Base-by-base conservation (phyloP, 1,140 invertebrate species). In the Sycobia sp. region DNA sequence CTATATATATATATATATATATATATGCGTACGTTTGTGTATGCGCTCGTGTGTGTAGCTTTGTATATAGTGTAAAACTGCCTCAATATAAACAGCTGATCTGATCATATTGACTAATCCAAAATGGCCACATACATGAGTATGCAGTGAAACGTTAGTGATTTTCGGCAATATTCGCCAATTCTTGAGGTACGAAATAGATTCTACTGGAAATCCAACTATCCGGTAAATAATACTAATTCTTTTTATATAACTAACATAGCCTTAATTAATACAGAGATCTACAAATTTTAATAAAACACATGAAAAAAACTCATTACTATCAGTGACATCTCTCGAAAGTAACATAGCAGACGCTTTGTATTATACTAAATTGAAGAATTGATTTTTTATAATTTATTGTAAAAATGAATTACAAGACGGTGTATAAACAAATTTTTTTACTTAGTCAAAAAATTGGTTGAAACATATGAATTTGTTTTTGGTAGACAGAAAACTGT, bases 271-370 rank as follows among this genome's bases (percentile, higher is more conserved):
- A n/a, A n/a, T n/a, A n/a, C n/a, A n/a, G n/a, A n/a, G n/a, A n/a
- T n/a, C n/a, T n/a, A n/a, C n/a, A n/a, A 34, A 11, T 4, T 7
- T 11, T 9, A 34, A 16, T 13, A 22, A n/a, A 27, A 16, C 20
- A 3, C 2, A 29, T 5, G 16, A 46, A 44, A 29, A 18, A 60
- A 60, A 3, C n/a, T 53, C 29, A 16, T 27, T 54, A 29, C 39
- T 36, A 44, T 55, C 44, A 71, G 67, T 74, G 72, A 76, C 72
- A 71, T 72, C 65, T 74, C 63, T 56, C 39, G 57, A 68, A 69
- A 61, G 22, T 62, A 49, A 70, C 62, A 64, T 71, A 73, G 72
- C 72, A 76, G 74, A 75, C 72, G 70, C 57, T 67, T 68, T 39
- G 34, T 53, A 61, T 47, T 55, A 36, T 34, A 43, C 22, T 25